Evolutionary conservation across 2,113 vertebrate genomes (phyloP).

Genomic region (Syngnathus floridae): DNA sequence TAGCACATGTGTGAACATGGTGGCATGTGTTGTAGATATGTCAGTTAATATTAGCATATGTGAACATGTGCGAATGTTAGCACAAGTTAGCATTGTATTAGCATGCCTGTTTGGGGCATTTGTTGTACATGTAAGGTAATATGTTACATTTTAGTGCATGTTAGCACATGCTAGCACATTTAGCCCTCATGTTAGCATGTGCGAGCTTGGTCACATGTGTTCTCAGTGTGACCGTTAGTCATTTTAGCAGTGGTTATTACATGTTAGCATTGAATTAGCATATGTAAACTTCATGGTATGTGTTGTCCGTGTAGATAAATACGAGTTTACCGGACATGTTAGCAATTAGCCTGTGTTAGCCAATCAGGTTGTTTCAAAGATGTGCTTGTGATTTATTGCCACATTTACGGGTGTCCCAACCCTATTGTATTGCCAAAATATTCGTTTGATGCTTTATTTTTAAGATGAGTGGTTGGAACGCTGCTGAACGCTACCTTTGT

Average conservation of each 20-base stretch:
- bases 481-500: neutral
- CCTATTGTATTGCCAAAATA: conserved; percentile 29
- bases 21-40: neutral
- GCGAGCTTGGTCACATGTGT: neutral
- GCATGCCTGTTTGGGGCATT: no score
- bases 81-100: no score
- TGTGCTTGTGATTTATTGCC: conserved; percentile 12
- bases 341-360: neutral
- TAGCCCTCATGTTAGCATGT: no score
- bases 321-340: neutral
- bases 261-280: neutral
- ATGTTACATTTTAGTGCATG: no score
- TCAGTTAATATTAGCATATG: neutral
- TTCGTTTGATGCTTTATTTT: conserved; percentile 16
- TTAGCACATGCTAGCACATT: no score
- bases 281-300: neutral
- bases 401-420: conserved; percentile 10
- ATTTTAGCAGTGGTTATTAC: neutral
- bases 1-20: neutral
- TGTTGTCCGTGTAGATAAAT: neutral
- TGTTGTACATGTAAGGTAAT: neutral
- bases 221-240: neutral
- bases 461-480: neutral
- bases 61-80: no score
- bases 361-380: neutral